Conservation (phyloP, 2,888 invertebrate genomes). For the Philhelius pedissequus region DNA sequence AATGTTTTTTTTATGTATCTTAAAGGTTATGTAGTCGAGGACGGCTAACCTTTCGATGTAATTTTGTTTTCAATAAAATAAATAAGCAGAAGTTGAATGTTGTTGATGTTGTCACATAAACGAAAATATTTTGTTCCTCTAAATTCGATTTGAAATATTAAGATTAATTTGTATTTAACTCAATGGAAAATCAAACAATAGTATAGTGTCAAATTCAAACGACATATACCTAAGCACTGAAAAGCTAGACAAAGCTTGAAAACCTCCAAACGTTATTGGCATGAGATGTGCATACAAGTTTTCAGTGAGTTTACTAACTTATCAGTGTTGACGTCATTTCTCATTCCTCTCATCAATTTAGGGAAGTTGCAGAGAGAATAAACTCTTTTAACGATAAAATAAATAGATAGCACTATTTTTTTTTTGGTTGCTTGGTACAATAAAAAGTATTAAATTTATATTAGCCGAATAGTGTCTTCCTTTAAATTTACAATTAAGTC, state of each 20-base stretch:
- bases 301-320: not conserved
- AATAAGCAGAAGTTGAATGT: not conserved
- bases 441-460: too few relatives aligned
- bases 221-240: not conserved
- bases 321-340: not conserved
- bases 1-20: not conserved
- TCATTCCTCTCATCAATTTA: not conserved
- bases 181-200: not conserved
- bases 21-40: not conserved
- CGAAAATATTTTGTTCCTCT: not conserved
- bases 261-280: not conserved
- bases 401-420: not conserved
- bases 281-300: too few relatives aligned
- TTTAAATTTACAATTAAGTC: too few relatives aligned
- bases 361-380: not conserved
- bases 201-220: not conserved
- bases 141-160: not conserved
- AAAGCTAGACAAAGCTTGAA: not conserved
- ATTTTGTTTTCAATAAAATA: not conserved
- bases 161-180: not conserved
- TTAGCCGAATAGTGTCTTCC: too few relatives aligned
- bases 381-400: not conserved
- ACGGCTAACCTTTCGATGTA: not conserved
- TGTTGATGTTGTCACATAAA: not conserved
- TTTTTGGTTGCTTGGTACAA: too few relatives aligned